Evolutionary conservation across 2,113 vertebrate species (phyloP).

Genomic region (Amphiprion percula): DNA sequence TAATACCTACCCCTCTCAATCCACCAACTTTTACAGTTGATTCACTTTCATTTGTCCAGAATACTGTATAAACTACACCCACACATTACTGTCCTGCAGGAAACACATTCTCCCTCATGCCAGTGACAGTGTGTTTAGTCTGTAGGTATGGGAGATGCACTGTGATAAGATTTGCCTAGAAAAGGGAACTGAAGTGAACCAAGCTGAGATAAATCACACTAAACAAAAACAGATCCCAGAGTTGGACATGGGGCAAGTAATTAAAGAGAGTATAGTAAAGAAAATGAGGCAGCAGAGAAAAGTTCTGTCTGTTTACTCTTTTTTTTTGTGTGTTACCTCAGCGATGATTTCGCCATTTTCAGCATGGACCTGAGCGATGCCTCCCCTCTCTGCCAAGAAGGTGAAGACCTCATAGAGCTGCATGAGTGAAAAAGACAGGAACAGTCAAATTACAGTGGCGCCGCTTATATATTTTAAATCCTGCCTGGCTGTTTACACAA

Average conservation of each 20-base stretch:
- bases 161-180: conserved; percentile 31
- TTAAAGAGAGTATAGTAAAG: neutral
- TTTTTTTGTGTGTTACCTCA: conserved; percentile 85
- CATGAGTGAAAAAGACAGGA: conserved; percentile 52
- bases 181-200: conserved; percentile 15
- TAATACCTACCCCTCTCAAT: conserved; percentile 48
- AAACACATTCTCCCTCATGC: conserved; percentile 44
- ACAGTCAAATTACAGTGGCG: conserved; percentile 28
- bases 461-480: conserved; percentile 34
- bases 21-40: conserved; percentile 45
- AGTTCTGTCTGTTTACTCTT: neutral
- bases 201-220: conserved; percentile 24
- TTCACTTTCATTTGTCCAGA: conserved; percentile 59
- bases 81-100: conserved; percentile 36
- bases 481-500: conserved; percentile 46
- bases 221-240: conserved; percentile 37
- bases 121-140: conserved; percentile 71
- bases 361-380: conserved; percentile 95
- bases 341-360: conserved; percentile 98
- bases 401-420: conserved; percentile 96
- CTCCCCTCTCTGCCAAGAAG: conserved; percentile 93
- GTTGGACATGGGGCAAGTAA: conserved; percentile 19
- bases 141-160: conserved; percentile 36
- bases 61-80: conserved; percentile 57
- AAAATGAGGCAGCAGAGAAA: neutral